Conservation (phyloP, 2,797 vertebrate species). For the Triplophysa bombifrons region DNA sequence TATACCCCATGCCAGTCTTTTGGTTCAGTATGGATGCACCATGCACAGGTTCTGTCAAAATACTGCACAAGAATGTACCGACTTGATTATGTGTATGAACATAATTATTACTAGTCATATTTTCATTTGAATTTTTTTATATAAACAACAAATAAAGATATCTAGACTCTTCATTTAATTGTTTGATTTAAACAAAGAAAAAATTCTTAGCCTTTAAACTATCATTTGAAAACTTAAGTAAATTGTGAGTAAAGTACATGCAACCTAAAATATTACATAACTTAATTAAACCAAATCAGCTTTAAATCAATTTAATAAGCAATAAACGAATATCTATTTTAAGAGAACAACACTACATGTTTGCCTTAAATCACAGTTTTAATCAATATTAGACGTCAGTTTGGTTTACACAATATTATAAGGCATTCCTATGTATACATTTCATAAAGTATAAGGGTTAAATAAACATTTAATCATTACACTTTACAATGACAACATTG, state of each 20-base stretch:
- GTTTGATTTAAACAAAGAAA: too few species aligned
- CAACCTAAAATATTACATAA: too few species aligned
- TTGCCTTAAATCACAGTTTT: background rate
- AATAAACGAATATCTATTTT: background rate
- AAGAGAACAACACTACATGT: background rate
- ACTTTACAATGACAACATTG: background rate
- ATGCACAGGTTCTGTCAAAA: slow-evolving; percentile 32
- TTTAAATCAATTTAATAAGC: too few species aligned
- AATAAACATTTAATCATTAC: background rate
- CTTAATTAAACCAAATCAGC: too few species aligned
- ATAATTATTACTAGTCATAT: background rate
- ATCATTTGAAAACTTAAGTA: too few species aligned
- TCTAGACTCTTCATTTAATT: too few species aligned
- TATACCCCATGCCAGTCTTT: background rate
- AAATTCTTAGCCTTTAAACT: too few species aligned
- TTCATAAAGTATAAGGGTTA: too few species aligned
- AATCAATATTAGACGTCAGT: too few species aligned
- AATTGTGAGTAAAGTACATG: too few species aligned
- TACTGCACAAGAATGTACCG: slow-evolving; percentile 25
- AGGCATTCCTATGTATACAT: too few species aligned
- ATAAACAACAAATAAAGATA: background rate
- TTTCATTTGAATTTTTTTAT: background rate
- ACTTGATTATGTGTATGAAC: background rate
- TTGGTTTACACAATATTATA: background rate
- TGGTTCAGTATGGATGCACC: background rate